Evolutionary conservation across 1,140 invertebrate genomes (phyloP).

Genomic region (Choristoneura fumiferana): DNA sequence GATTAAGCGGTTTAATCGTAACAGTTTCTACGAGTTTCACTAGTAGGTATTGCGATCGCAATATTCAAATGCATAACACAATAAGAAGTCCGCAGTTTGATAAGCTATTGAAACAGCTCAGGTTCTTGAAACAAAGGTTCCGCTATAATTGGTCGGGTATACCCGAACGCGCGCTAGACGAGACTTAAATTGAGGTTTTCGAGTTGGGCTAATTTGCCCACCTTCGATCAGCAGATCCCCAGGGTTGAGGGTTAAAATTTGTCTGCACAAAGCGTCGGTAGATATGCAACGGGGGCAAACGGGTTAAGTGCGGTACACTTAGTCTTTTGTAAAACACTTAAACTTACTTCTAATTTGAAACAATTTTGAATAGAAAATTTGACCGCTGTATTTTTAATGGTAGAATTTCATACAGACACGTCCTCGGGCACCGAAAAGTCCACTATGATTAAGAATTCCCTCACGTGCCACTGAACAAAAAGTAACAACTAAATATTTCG

Average conservation of each 20-base stretch:
- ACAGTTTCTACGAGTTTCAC: too few relatives aligned
- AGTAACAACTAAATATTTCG: conserved; percentile 77
- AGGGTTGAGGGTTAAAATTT: conserved; percentile 39
- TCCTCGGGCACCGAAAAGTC: conserved; percentile 33
- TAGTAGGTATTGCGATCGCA: too few relatives aligned
- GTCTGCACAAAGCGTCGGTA: too few relatives aligned
- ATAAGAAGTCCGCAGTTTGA: neutral
- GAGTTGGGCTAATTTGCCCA: conserved; percentile 74
- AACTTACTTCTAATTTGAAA: neutral
- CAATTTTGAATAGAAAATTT: neutral
- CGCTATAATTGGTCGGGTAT: conserved; percentile 74
- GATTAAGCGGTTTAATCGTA: too few relatives aligned
- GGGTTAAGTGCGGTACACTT: conserved; percentile 52
- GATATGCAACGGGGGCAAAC: conserved; percentile 10
- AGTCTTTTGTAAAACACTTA: conserved; percentile 36
- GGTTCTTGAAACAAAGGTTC: conserved; percentile 54
- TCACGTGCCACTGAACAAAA: conserved; percentile 72
- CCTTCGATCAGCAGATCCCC: conserved; percentile 61
- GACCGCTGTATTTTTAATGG: too few relatives aligned
- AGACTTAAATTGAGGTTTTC: conserved; percentile 78
- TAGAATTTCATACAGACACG: conserved; percentile 1
- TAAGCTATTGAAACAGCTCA: conserved; percentile 25
- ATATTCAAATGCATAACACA: too few relatives aligned
- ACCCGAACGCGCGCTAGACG: conserved; percentile 70
- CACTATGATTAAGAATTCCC: conserved; percentile 58